These are phyloP conservation scores for Cyprinodon tularosa DNA, from an alignment of 2,113 vertebrate species.

Conservation along the genomic window DNA sequence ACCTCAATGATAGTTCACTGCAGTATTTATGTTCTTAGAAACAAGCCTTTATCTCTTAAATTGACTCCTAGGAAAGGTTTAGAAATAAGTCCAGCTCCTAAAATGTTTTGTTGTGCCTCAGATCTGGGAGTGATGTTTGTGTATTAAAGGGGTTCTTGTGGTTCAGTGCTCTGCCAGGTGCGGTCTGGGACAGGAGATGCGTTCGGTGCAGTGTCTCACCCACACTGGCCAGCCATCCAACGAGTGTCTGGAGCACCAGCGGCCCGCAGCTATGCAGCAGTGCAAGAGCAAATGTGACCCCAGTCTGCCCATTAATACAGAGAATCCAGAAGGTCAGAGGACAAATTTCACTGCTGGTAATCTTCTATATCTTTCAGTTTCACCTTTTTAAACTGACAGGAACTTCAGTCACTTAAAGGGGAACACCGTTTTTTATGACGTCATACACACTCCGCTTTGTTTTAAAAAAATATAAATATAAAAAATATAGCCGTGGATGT, in stretches of 20 bases:
- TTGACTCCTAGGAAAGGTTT: not conserved
- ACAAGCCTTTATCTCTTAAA: not conserved
- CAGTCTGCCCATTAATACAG: constrained; percentile 78
- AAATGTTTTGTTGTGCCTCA: not conserved
- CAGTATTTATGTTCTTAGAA: too few species aligned
- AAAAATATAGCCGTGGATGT: too few species aligned
- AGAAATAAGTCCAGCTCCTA: not conserved
- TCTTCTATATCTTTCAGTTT: not conserved
- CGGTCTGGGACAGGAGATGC: constrained; percentile 91
- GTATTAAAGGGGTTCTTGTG: constrained; percentile 33
- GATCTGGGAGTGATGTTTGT: not conserved
- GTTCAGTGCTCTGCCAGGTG: constrained; percentile 91
- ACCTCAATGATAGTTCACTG: too few species aligned
- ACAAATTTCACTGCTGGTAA: constrained; percentile 4
- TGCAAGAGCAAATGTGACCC: constrained; percentile 92
- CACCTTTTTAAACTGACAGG: not conserved
- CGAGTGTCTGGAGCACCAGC: constrained; percentile 87
- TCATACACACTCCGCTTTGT: too few species aligned
- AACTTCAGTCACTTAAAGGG: not conserved
- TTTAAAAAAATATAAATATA: too few species aligned
- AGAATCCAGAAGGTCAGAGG: constrained; percentile 91
- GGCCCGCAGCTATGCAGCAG: constrained; percentile 88
- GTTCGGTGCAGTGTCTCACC: constrained; percentile 88
- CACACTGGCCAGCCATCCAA: constrained; percentile 86
- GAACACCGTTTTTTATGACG: too few species aligned